phyloP scores from a whole-genome alignment of 2,797 vertebrate genomes.

The Enteromius trimaculatus region DNA sequence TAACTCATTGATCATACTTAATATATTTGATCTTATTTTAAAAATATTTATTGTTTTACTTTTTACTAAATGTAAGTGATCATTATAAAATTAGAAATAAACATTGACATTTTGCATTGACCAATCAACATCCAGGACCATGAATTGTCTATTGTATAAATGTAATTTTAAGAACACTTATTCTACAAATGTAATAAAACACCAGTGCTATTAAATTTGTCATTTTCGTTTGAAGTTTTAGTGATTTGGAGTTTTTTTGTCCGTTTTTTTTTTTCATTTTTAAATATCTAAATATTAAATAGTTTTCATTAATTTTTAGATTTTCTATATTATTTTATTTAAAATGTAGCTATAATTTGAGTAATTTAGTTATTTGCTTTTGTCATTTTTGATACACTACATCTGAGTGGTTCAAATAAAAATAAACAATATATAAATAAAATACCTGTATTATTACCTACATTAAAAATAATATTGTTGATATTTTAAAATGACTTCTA shows the following conservation, averaged over 20 bases:
- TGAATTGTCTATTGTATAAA: background rate
- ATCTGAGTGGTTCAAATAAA: background rate
- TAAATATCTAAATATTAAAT: background rate
- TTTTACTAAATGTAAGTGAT: background rate
- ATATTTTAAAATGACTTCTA: background rate
- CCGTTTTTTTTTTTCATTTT: background rate
- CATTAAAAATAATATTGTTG: background rate
- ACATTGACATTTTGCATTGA: background rate
- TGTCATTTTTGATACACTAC: background rate
- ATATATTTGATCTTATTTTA: background rate
- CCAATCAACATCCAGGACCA: background rate
- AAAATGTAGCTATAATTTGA: background rate
- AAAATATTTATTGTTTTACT: background rate
- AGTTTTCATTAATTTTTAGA: background rate
- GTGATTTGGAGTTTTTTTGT: background rate
- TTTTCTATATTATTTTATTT: background rate
- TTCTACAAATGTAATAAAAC: background rate
- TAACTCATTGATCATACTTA: background rate
- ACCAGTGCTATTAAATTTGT: background rate
- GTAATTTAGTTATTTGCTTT: background rate
- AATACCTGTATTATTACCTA: background rate
- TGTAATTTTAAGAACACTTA: background rate
- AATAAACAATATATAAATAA: background rate
- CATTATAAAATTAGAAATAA: background rate
- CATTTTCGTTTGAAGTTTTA: background rate